These are phyloP conservation scores for Aptenodytes forsteri DNA, from an alignment of 2,113 vertebrate species.

Conservation along the genomic window DNA sequence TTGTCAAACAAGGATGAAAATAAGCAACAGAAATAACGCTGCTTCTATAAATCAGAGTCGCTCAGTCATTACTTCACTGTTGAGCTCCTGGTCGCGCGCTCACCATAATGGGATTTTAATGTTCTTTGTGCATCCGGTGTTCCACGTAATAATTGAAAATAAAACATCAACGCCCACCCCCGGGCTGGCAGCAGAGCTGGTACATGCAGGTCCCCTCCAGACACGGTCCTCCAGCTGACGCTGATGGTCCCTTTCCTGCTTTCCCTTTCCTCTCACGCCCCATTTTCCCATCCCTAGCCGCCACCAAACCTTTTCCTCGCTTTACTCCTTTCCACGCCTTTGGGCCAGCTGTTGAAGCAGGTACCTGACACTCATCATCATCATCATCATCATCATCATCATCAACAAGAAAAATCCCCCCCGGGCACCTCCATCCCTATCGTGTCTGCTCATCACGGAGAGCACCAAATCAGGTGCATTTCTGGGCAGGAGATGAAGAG, in stretches of 20 bases:
- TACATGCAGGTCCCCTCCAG: not conserved
- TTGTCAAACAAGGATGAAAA: not conserved
- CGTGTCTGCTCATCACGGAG: accelerated
- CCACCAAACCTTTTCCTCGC: not conserved
- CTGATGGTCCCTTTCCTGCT: not conserved
- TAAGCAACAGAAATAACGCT: not conserved
- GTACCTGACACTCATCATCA: not conserved
- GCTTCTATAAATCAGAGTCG: not conserved
- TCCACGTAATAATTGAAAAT: not conserved
- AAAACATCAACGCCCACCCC: not conserved
- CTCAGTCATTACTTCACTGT: not conserved
- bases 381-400: too few relatives aligned
- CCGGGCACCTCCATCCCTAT: too few relatives aligned
- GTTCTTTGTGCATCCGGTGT: not conserved
- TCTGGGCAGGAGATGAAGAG: not conserved
- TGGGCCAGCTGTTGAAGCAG: not conserved
- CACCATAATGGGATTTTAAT: not conserved
- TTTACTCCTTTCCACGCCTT: not conserved
- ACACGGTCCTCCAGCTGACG: not conserved
- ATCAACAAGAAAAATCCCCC: not conserved
- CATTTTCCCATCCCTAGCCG: not conserved
- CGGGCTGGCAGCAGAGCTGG: not conserved
- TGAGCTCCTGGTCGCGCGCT: not conserved
- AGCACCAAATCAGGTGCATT: not conserved
- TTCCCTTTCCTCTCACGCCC: not conserved